phyloP scores from a whole-genome alignment of 2,797 vertebrate species.

The Sternotherus odoratus region DNA sequence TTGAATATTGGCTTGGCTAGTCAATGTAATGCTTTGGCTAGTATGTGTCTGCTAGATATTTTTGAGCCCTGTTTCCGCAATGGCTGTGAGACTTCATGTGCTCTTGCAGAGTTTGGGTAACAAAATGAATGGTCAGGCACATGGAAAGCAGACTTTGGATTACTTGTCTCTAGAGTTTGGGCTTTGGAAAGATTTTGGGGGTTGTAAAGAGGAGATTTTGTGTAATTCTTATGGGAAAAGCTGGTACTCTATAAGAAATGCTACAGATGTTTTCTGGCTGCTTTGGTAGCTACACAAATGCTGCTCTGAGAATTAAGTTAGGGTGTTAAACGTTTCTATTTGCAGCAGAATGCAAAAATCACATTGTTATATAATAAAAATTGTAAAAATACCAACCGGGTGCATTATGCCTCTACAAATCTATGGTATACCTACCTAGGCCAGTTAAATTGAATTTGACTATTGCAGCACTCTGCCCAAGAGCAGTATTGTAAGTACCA shows the following conservation, averaged over 20 bases:
- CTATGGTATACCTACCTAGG: slow-evolving; percentile 11
- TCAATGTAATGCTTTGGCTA: neutral
- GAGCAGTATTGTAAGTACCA: slow-evolving; percentile 26
- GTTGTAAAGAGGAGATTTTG: neutral
- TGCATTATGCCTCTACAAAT: neutral
- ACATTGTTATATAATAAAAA: neutral
- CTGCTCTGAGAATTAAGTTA: slow-evolving; percentile 45
- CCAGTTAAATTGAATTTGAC: slow-evolving; percentile 21
- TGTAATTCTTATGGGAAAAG: slow-evolving; percentile 6
- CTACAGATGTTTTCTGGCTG: neutral
- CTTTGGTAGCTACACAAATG: slow-evolving; percentile 20
- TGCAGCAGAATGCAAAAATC: slow-evolving; percentile 25
- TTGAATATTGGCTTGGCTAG: neutral
- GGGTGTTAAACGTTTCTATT: slow-evolving; percentile 63
- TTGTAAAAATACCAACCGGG: neutral
- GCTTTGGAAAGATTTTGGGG: neutral
- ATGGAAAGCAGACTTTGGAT: slow-evolving; percentile 13
- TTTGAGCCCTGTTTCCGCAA: slow-evolving; percentile 8
- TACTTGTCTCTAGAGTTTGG: slow-evolving; percentile 21
- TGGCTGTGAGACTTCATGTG: neutral
- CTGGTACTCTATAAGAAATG: slow-evolving; percentile 26
- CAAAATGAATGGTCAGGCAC: neutral
- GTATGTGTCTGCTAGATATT: neutral
- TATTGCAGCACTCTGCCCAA: slow-evolving; percentile 16
- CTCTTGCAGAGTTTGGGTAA: neutral